These are phyloP conservation scores for Orchesellides sinensis DNA, from an alignment of 2,888 invertebrate species.

Conservation along the genomic window DNA sequence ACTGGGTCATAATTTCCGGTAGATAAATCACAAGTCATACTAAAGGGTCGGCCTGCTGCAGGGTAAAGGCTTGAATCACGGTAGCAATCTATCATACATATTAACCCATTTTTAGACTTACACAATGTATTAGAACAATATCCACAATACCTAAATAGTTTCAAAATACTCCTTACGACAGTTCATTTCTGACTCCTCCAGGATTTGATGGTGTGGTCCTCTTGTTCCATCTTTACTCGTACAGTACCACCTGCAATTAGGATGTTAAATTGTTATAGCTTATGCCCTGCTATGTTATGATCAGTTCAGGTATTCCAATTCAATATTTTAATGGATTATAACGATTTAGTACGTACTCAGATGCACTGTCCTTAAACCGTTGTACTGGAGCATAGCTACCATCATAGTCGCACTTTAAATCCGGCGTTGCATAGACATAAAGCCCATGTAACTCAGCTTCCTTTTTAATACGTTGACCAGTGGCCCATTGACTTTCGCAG, in stretches of 20 bases:
- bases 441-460: slow-evolving; percentile 70
- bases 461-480: slow-evolving; percentile 30
- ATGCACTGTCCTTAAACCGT: not conserved
- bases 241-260: slow-evolving; percentile 52
- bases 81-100: slow-evolving; percentile 51
- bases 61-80: slow-evolving; percentile 32
- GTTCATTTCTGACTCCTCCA: slow-evolving; percentile 28
- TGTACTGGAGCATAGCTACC: slow-evolving; percentile 64
- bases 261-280: not conserved
- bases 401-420: slow-evolving; percentile 69
- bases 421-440: not conserved
- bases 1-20: slow-evolving; percentile 68
- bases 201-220: not conserved
- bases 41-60: slow-evolving; percentile 47
- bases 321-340: too few relatives aligned
- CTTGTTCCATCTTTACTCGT: slow-evolving; percentile 49
- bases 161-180: slow-evolving; percentile 61
- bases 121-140: not conserved
- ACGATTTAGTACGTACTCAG: not conserved
- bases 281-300: too few relatives aligned
- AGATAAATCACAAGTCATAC: slow-evolving; percentile 28
- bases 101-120: too few relatives aligned
- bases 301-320: not conserved
- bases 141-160: not conserved
- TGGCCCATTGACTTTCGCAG: slow-evolving; percentile 71